Conservation (phyloP, 2,113 vertebrate genomes). For the Lagopus muta region DNA sequence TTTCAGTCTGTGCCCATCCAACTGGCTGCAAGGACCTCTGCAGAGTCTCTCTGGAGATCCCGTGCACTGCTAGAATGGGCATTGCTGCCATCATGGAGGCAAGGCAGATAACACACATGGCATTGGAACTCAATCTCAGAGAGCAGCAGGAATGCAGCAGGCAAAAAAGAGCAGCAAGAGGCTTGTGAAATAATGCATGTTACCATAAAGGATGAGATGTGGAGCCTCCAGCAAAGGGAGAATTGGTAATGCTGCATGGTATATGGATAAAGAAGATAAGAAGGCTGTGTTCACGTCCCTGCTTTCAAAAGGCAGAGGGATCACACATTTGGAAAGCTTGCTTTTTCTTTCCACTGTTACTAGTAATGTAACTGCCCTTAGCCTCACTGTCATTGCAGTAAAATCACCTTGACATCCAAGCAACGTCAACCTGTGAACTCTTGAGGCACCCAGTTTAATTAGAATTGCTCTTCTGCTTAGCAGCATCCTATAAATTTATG, state of each 20-base stretch:
- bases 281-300: neutral
- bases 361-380: neutral
- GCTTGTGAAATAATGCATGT: neutral
- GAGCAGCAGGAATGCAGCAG: fast-evolving
- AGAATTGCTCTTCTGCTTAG: neutral
- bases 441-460: neutral
- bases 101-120: fast-evolving
- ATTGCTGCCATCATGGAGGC: fast-evolving
- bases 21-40: neutral
- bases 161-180: neutral
- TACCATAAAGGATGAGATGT: neutral
- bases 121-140: neutral
- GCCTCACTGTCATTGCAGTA: neutral
- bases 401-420: neutral
- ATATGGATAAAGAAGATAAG: neutral
- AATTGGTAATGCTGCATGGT: neutral
- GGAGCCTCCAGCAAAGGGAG: neutral
- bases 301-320: neutral
- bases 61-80: neutral
- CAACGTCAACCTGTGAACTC: neutral
- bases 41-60: neutral
- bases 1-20: neutral
- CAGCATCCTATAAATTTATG: neutral
- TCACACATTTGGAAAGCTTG: neutral
- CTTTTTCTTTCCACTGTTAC: neutral